A percentile compares a stretch with the other conserved stretches of the same genome.
Evolutionary conservation across 2,797 vertebrate species (phyloP).

Genomic region (Chelmon rostratus): DNA sequence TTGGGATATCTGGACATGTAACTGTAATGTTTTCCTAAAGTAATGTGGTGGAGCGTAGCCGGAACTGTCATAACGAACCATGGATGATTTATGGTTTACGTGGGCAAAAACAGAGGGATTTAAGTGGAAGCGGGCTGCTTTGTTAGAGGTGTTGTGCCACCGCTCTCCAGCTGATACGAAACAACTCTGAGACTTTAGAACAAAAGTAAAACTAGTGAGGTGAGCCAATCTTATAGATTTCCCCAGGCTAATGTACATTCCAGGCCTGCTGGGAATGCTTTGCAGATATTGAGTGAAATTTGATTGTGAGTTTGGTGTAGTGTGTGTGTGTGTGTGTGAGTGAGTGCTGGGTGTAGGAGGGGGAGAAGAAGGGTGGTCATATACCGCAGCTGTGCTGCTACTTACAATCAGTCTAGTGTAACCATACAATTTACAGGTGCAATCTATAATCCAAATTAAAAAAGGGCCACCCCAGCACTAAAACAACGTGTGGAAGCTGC

Average conservation of each 20-base stretch:
- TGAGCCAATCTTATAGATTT: slow-evolving; percentile 60
- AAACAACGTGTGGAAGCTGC: background rate
- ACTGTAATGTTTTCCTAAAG: slow-evolving; percentile 65
- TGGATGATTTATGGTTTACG: slow-evolving; percentile 80
- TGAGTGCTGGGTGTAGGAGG: background rate
- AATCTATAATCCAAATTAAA: slow-evolving; percentile 24
- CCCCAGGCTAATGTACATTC: slow-evolving; percentile 59
- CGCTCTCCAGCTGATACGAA: slow-evolving; percentile 46
- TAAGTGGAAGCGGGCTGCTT: slow-evolving; percentile 63
- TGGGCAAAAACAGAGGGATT: slow-evolving; percentile 59
- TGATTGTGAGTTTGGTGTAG: slow-evolving; percentile 48
- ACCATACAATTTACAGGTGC: slow-evolving; percentile 34
- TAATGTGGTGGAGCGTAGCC: slow-evolving; percentile 63
- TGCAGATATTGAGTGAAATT: slow-evolving; percentile 62
- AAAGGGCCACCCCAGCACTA: background rate
- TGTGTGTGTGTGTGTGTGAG: background rate
- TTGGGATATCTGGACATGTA: slow-evolving; percentile 63
- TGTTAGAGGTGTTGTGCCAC: slow-evolving; percentile 60
- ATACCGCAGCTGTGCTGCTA: slow-evolving; percentile 24
- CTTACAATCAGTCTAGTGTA: slow-evolving; percentile 39
- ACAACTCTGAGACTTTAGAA: slow-evolving; percentile 57
- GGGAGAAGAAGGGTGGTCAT: background rate
- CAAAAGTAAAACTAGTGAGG: slow-evolving; percentile 54
- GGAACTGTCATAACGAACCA: slow-evolving; percentile 74
- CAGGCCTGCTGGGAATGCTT: slow-evolving; percentile 59